Evolutionary conservation across 2,888 invertebrate genomes (phyloP).

Genomic region (Xestia c-nigrum): DNA sequence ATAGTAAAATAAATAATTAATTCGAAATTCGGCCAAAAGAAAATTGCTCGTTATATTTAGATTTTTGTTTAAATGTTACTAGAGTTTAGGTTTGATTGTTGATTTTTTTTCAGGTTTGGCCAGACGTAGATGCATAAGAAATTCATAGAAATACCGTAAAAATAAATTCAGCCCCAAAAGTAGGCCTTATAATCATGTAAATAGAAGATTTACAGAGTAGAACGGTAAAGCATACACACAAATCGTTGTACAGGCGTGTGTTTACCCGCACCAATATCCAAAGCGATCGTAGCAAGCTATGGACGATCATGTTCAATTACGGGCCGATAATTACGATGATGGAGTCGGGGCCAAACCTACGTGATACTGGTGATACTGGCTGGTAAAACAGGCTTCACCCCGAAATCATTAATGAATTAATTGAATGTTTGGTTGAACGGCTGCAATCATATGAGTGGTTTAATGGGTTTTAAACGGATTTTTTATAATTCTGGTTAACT

Average conservation of each 20-base stretch:
- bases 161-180: neutral
- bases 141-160: neutral
- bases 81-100: neutral
- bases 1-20: neutral
- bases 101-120: neutral
- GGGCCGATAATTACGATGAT: conserved; percentile 47
- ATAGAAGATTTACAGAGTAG: neutral
- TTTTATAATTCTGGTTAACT: neutral
- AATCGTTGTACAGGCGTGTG: conserved; percentile 6
- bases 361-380: conserved; percentile 27
- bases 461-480: neutral
- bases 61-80: neutral
- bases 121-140: neutral
- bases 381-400: conserved; percentile 17
- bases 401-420: conserved; percentile 45
- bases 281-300: conserved; percentile 6
- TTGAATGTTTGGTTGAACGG: conserved; percentile 30
- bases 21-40: neutral
- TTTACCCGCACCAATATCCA: conserved; percentile 15
- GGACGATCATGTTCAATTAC: conserved; percentile 55
- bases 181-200: neutral
- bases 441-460: conserved; percentile 10
- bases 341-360: conserved; percentile 23
- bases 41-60: neutral
- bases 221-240: neutral